Percentiles rank a stretch among this genome's conserved stretches.
These are phyloP conservation scores for Antechinus stuartii DNA, from an alignment of 2,113 vertebrate genomes.

Conservation along the genomic window DNA sequence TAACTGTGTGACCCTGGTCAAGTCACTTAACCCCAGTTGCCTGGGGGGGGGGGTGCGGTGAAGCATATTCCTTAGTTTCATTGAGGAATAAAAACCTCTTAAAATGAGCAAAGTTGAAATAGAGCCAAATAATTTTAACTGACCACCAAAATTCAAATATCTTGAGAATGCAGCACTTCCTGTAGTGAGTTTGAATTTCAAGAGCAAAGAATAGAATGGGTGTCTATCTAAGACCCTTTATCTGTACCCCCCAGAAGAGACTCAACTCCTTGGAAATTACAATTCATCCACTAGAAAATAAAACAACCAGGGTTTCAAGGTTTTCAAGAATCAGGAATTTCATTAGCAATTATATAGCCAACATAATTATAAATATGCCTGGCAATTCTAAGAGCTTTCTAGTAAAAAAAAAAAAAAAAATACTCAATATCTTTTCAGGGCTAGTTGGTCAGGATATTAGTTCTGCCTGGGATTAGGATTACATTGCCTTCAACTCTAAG, in stretches of 20 bases:
- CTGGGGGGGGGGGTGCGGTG: too few species aligned
- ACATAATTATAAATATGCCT: neutral
- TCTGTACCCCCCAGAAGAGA: neutral
- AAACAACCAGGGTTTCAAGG: neutral
- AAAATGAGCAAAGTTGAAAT: neutral
- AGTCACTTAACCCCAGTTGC: too few species aligned
- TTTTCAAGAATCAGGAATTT: neutral
- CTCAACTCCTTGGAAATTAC: neutral
- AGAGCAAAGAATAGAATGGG: neutral
- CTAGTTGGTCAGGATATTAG: neutral
- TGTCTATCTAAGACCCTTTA: neutral
- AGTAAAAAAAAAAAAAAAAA: neutral
- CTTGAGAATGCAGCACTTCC: neutral
- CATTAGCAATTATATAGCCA: neutral
- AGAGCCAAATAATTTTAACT: slow-evolving; percentile 12
- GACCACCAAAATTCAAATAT: slow-evolving; percentile 40
- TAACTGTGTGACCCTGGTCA: too few species aligned
- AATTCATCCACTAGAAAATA: neutral
- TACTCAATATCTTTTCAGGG: neutral
- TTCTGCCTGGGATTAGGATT: neutral
- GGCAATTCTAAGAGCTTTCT: neutral
- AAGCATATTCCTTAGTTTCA: neutral
- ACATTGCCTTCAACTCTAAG: neutral
- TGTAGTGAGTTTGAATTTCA: neutral
- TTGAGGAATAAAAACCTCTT: slow-evolving; percentile 18